Percentiles rank a stretch among this genome's conserved stretches.
phyloP scores from a whole-genome alignment of 2,888 invertebrate genomes.

The Drosophila sordidapex region DNA sequence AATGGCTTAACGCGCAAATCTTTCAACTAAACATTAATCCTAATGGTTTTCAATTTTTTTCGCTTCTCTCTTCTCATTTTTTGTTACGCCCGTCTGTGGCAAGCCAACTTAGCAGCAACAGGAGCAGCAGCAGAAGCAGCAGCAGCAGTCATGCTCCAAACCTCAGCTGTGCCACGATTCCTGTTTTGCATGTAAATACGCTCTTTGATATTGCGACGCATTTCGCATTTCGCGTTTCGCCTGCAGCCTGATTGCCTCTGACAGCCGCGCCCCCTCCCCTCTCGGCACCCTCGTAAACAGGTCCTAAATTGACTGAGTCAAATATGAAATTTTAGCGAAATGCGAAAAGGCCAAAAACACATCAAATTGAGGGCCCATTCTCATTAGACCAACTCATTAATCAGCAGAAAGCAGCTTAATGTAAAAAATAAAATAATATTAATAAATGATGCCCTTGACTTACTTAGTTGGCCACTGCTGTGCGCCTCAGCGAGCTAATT shows the following conservation, averaged over 20 bases:
- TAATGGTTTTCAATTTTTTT: conserved; percentile 79
- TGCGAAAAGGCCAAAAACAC: conserved; percentile 43
- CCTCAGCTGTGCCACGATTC: conserved; percentile 23
- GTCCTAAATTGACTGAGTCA: conserved; percentile 50
- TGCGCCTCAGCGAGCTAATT: conserved; percentile 35
- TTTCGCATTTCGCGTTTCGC: conserved; percentile 48
- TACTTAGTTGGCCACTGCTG: conserved; percentile 37
- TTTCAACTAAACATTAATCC: conserved; percentile 82
- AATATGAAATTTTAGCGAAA: conserved; percentile 66
- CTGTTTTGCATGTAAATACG: conserved; percentile 80
- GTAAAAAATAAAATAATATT: not conserved
- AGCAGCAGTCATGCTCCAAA: conserved; percentile 9
- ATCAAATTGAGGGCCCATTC: conserved; percentile 31
- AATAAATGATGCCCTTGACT: conserved; percentile 63
- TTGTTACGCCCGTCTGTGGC: conserved; percentile 59
- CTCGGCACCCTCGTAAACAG: too few species aligned
- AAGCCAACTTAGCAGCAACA: conserved; percentile 65
- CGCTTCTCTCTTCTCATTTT: conserved; percentile 21
- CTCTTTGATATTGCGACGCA: conserved; percentile 77
- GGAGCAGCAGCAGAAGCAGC: not conserved
- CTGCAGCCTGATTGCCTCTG: conserved; percentile 78
- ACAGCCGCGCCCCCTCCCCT: conserved; percentile 40
- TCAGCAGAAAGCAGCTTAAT: conserved; percentile 42
- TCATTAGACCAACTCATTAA: conserved; percentile 70
- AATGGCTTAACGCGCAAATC: conserved; percentile 81